Base-by-base conservation (phyloP, 2,113 vertebrate genomes). In the Platichthys stellatus region DNA sequence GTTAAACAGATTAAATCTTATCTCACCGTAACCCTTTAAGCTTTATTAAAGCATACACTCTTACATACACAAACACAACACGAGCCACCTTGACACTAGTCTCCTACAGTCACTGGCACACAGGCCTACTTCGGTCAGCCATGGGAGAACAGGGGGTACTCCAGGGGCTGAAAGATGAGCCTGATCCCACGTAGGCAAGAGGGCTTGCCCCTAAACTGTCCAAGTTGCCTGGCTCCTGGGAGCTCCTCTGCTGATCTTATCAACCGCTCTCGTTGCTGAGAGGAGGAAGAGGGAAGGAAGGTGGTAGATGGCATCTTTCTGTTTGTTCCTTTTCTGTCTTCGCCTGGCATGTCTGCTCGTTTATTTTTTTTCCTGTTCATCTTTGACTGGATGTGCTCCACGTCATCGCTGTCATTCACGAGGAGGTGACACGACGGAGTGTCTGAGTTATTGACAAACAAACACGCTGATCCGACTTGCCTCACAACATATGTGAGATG, bases 171-270 rank as follows among this genome's bases (percentile, higher is more conserved):
- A 63, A 51, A 81, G 77, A 91, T 90, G 86, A 92, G 88, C 69
- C 54, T 2, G 4, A 73, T 43, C 66, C 79, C 87, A 91, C 81
- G 80, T 91, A 91, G 76, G 80, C 89, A 88, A 74, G 51, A 84
- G 72, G 63, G 83, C 72, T 87, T 57, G 63, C 60, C 89, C 61
- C 53, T 77, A 5, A 80, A 93, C 88, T 88, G 90, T 77, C 75
- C 70, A 40, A 56, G 65, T 65, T 72, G 80, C 21, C 8, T 0
- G 59, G 26, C 59, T 84, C 83, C 61, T 64, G 69, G 76, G 84
- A 87, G 65, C 79, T 74, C 79, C 76, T 76, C 75, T 65, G 61
- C 40, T 83, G 84, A 92, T 92, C 71, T 11, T 91, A 93, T 94
- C 89, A 62, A 21, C n/a, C 56, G 7, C 57, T 60, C 43, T 82